Percentiles rank a stretch among this genome's conserved stretches.
phyloP scores from a whole-genome alignment of 2,888 invertebrate genomes.

The Corythucha ciliata region DNA sequence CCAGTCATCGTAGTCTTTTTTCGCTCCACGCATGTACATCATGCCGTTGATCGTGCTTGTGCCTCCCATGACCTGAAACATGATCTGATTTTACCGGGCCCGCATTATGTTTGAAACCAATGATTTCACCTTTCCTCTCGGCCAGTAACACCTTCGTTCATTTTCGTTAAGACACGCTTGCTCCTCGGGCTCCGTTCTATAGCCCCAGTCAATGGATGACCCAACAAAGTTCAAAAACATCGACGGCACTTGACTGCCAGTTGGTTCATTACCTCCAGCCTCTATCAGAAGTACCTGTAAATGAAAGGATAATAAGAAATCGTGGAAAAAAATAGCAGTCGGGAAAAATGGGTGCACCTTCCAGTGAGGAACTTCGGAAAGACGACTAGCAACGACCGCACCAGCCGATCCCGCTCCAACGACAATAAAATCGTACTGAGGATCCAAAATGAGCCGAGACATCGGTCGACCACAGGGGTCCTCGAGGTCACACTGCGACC shows the following conservation, averaged over 20 bases:
- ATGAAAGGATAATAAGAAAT: too few relatives aligned
- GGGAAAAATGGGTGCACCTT: too few relatives aligned
- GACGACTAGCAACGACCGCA: conserved; percentile 59
- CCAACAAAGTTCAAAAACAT: conserved; percentile 82
- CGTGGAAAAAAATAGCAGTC: too few relatives aligned
- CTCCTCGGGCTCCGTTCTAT: conserved; percentile 72
- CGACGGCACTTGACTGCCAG: conserved; percentile 79
- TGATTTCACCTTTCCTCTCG: conserved; percentile 78
- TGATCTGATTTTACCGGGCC: neutral
- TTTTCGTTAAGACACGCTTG: conserved; percentile 64
- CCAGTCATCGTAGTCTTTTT: conserved; percentile 82
- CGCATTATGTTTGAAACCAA: neutral
- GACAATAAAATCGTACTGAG: conserved; percentile 65
- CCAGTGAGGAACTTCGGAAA: conserved; percentile 65
- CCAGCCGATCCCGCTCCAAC: conserved; percentile 65
- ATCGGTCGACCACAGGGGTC: conserved; percentile 70
- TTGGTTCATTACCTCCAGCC: conserved; percentile 77
- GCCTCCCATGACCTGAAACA: conserved; percentile 67
- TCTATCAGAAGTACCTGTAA: conserved; percentile 55
- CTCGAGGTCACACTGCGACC: conserved; percentile 78
- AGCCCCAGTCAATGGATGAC: conserved; percentile 80
- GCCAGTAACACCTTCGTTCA: conserved; percentile 69
- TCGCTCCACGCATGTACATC: conserved; percentile 88
- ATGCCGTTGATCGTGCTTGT: conserved; percentile 92
- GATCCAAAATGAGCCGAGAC: conserved; percentile 40